Conservation (phyloP, 1,140 invertebrate species). For the Diprion similis region DNA sequence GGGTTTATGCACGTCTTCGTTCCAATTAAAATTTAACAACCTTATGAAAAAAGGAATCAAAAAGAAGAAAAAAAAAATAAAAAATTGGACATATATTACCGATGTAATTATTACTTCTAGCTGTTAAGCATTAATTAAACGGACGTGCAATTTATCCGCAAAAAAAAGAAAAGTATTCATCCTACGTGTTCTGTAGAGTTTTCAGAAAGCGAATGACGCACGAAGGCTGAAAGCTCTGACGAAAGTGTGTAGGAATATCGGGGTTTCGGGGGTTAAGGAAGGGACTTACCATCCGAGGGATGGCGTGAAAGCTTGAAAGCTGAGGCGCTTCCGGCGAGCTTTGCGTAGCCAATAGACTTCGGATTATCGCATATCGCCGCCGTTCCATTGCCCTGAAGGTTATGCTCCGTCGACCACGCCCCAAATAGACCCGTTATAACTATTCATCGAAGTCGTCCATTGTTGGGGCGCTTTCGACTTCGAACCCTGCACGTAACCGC, state of each 20-base stretch:
- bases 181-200: no score
- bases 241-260: background rate
- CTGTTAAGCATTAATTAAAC: no score
- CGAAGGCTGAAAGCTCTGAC: background rate
- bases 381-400: background rate
- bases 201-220: background rate
- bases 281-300: background rate
- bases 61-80: no score
- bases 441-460: slow-evolving; percentile 44
- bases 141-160: no score
- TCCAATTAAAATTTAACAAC: no score
- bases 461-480: slow-evolving; percentile 29
- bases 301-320: background rate
- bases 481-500: background rate
- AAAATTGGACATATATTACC: no score
- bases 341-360: background rate
- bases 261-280: background rate
- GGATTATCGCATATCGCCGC: slow-evolving; percentile 1
- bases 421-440: slow-evolving; percentile 44
- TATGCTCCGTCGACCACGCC: slow-evolving; percentile 24
- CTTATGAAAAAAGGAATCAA: no score
- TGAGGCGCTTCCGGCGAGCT: background rate
- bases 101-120: no score
- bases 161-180: no score
- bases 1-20: no score